Conservation (phyloP, 2,797 vertebrate genomes). For the Channallabes apus region DNA sequence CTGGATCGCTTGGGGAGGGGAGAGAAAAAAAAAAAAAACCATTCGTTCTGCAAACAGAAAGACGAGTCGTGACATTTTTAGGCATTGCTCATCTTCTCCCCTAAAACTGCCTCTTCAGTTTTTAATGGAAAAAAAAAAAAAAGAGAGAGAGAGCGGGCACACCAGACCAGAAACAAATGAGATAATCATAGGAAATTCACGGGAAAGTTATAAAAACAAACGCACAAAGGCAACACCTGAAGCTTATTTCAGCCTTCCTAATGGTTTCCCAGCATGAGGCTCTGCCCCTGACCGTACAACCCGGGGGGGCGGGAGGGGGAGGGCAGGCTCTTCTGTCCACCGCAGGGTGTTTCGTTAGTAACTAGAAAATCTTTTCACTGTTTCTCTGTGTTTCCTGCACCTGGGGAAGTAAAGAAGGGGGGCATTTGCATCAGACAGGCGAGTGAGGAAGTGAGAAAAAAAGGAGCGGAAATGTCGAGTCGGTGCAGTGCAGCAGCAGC, state of each 20-base stretch:
- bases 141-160: no score
- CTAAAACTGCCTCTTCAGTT: not conserved
- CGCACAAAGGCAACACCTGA: not conserved
- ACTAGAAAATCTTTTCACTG: slow-evolving; percentile 46
- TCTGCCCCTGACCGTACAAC: not conserved
- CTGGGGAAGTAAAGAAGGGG: slow-evolving; percentile 26
- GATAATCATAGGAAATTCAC: not conserved
- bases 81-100: not conserved
- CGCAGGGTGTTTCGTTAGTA: slow-evolving; percentile 34
- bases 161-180: not conserved
- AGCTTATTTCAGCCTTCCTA: slow-evolving; percentile 1
- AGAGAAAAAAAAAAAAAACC: no score
- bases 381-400: slow-evolving; percentile 50
- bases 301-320: no score
- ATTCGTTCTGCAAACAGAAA: not conserved
- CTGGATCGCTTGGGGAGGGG: not conserved
- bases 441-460: slow-evolving; percentile 67
- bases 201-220: not conserved
- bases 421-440: slow-evolving; percentile 66
- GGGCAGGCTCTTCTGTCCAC: slow-evolving; percentile 11
- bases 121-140: no score
- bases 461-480: slow-evolving; percentile 51
- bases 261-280: slow-evolving; percentile 1
- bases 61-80: not conserved
- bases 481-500: slow-evolving; percentile 57